Conservation (phyloP, 1,140 invertebrate genomes). For the Procambarus clarkii region DNA sequence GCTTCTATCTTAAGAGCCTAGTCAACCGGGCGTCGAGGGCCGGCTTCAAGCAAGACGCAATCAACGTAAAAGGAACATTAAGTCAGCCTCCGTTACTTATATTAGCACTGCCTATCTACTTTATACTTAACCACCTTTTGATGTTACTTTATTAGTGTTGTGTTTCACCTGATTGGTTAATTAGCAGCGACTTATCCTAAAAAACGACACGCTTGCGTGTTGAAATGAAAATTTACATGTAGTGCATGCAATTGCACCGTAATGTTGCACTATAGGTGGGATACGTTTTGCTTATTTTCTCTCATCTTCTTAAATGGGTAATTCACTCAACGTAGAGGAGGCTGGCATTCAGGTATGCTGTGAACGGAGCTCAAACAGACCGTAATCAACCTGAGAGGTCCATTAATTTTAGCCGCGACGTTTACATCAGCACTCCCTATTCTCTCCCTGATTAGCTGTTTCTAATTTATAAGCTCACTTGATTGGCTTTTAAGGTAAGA, state of each 20-base stretch:
- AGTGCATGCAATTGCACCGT: neutral
- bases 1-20: conserved; percentile 58
- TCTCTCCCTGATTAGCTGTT: conserved; percentile 70
- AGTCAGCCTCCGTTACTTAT: conserved; percentile 57
- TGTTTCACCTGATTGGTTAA: conserved; percentile 24
- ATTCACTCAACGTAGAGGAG: conserved; percentile 30
- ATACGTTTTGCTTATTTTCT: neutral
- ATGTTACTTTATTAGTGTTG: conserved; percentile 13
- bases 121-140: conserved; percentile 37
- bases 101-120: conserved; percentile 47
- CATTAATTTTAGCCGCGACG: conserved; percentile 68
- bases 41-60: conserved; percentile 41
- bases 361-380: conserved; percentile 22
- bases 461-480: conserved; percentile 68
- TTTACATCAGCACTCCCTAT: conserved; percentile 69
- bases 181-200: neutral
- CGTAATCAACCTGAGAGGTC: conserved; percentile 65
- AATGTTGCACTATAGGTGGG: neutral
- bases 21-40: conserved; percentile 15
- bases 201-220: neutral
- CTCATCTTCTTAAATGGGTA: conserved; percentile 30
- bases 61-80: conserved; percentile 66
- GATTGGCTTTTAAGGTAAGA: conserved; percentile 69
- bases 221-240: neutral
- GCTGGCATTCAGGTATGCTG: conserved; percentile 2